Base-by-base conservation (phyloP, 2,113 vertebrate genomes). In the Paralichthys olivaceus region DNA sequence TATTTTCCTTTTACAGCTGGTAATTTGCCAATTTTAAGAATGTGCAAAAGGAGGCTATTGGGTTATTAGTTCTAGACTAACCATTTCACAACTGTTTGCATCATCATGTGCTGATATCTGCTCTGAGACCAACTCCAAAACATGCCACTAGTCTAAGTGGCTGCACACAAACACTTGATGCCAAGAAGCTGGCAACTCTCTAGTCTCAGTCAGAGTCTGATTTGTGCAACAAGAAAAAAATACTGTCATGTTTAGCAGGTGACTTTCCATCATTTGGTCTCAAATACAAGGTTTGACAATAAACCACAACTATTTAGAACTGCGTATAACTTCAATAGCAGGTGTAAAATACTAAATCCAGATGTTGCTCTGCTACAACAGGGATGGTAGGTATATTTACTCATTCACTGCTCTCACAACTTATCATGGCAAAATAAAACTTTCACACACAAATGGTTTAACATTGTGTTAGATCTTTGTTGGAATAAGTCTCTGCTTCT, bases 81-180 rank as follows among this genome's bases (percentile, higher is more conserved):
- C 20, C 3, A 22, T 58, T 37, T 56, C 59, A 47, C 77, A 77
- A 69, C 71, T 26, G 26, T 75, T 77, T 87, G 72, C 62, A 60
- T 26, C 29, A 25, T 47, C 37, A 64, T 53, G 66, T 85, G 83
- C 82, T 82, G 70, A 69, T 69, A 66, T 87, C 67, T 65, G 22
- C 56, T 60, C 32, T 40, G 79, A 47, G 66, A 78, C 62, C 55
- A 45, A 67, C 61, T 64, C 72, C 72, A 85, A 62, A 51, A 71
- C 68, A 28, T 26, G 32, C 77, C 78, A 75, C 49, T 67, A 45
- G 67, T 68, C 76, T 32, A 62, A 82, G 47, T 67, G 72, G 61
- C 32, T 71, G 45, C 62, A 49, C 28, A 59, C 77, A 59, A 81
- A 61, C 68, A 62, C 43, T 23, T 22, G 69, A 43, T 58, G 43